Base-by-base conservation (phyloP, 1,140 invertebrate species). In the Drosophila repleta region DNA sequence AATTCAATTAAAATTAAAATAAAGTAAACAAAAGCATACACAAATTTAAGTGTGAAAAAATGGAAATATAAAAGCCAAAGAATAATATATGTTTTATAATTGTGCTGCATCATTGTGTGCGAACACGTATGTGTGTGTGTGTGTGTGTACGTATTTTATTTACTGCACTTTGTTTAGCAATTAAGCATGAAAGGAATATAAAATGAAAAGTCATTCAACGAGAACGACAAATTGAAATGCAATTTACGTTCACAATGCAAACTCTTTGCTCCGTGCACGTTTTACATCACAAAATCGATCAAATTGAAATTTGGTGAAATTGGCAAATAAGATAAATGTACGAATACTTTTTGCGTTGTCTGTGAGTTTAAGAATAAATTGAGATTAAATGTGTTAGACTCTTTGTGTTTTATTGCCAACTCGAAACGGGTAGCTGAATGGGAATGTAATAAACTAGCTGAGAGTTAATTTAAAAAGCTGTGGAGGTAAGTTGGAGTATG, bases 331-430 rank as follows among this genome's bases (percentile, higher is more conserved):
- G 63, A 79, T 84, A 79, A 79, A 79, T 79, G 66, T 66, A 73
- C 53, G 66, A 75, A 78, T 79, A 75, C 66, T 79, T 78, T 82
- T 83, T 74, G 66, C 46, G 45, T 66, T 72, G 55, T 67, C 63
- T 32, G 69, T 60, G 48, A 60, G 63, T 67, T 81, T 56, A 56
- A 53, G 49, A 79, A 69, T 74, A 73, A 84, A 84, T 43, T 49
- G 45, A 35, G 41, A 69, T 76, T 76, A 67, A 64, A 61, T 82
- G 65, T 73, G 43, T 51, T 52, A 41, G 6, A 37, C 13, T 39
- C 2, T 3, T 18, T 41, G 29, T 51, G 45, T 67, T 52, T 74
- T 35, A n/a, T 18, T 57, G 20, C 10, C 10, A 8, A 7, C 17
- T 26, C 17, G 8, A 60, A 46, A 1, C 10, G 17, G 26, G 37